A percentile compares a stretch with the other conserved stretches of the same genome.
Conservation (phyloP, 2,888 invertebrate genomes). For the Troilus luridus region DNA sequence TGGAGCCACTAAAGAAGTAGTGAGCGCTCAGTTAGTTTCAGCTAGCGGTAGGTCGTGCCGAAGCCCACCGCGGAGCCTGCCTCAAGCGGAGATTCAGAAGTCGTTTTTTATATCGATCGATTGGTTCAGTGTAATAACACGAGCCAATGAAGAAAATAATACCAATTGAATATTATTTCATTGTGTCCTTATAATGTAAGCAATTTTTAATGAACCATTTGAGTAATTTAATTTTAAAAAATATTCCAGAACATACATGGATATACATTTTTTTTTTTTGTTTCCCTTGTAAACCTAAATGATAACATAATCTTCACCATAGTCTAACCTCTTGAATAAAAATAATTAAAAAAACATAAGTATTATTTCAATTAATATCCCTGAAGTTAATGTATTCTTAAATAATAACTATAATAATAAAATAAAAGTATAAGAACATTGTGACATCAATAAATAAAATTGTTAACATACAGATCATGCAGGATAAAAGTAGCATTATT, state of each 20-base stretch:
- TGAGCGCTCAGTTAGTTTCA: conserved; percentile 17
- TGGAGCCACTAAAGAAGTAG: not conserved
- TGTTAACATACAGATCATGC: not conserved
- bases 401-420: not conserved
- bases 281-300: not conserved
- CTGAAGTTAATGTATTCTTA: not conserved
- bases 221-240: too few species aligned
- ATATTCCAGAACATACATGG: too few species aligned
- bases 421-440: not conserved
- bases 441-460: not conserved
- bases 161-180: not conserved
- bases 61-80: conserved; percentile 22
- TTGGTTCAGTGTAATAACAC: not conserved
- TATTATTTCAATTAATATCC: not conserved
- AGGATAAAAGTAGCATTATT: not conserved
- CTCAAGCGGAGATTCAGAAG: not conserved
- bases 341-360: not conserved
- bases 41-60: conserved; percentile 41
- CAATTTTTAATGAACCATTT: too few species aligned
- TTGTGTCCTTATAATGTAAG: not conserved
- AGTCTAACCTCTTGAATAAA: not conserved
- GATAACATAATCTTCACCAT: not conserved
- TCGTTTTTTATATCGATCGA: not conserved
- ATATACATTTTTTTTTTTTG: not conserved
- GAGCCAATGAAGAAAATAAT: not conserved